These are phyloP conservation scores for Thomomys bottae DNA, from an alignment of 2,113 vertebrate genomes.

Conservation along the genomic window DNA sequence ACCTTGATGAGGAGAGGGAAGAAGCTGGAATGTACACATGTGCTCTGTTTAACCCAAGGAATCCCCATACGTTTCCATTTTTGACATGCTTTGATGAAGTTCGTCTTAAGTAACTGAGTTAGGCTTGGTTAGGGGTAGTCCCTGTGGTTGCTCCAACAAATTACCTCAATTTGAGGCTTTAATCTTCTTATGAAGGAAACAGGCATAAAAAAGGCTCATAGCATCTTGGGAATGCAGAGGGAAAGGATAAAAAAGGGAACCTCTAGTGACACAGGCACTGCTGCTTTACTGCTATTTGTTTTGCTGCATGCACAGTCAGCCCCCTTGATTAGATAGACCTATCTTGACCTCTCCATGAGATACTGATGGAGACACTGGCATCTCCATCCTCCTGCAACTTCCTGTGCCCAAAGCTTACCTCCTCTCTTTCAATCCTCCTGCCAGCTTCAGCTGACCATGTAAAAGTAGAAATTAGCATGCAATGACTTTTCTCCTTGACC, in stretches of 20 bases:
- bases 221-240: not conserved
- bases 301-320: not conserved
- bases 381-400: not conserved
- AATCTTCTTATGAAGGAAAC: not conserved
- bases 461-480: constrained; percentile 51
- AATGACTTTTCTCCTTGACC: constrained; percentile 58
- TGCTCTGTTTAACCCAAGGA: not conserved
- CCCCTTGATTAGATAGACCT: not conserved
- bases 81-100: not conserved
- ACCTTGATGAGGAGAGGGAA: not conserved
- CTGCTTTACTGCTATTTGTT: not conserved
- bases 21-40: not conserved
- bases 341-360: not conserved
- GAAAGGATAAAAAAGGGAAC: not conserved
- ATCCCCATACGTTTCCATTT: not conserved
- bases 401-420: not conserved
- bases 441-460: not conserved
- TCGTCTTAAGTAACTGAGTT: not conserved
- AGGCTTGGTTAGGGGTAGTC: not conserved
- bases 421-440: not conserved
- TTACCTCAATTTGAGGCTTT: not conserved
- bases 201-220: not conserved
- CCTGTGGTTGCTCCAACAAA: too few relatives aligned
- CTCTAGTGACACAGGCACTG: not conserved
- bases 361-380: too few relatives aligned